Base-by-base conservation (phyloP, 2,797 vertebrate species). In the Naso thynnoides region DNA sequence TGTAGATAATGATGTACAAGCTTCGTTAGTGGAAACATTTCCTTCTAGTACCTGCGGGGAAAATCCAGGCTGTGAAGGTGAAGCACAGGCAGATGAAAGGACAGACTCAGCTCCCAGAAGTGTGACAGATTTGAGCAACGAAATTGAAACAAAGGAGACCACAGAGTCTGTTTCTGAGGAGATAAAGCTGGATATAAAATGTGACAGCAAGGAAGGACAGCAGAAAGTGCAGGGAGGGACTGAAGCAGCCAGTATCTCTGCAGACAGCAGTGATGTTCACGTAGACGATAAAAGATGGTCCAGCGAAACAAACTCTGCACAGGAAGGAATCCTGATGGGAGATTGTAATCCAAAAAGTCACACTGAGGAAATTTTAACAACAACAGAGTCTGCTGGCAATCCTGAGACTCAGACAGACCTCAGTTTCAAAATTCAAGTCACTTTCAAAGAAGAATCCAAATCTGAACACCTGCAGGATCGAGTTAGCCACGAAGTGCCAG, bases 401-500 rank as follows among this genome's bases (percentile, higher is more conserved):
- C 63, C 74, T 63, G 70, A 76, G 36, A 76, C 31, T 63, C 78
- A 77, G 59, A 73, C 70, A 26, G 82, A 89, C 27, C 63, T 88
- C 31, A 83, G 84, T 70, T 79, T 88, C 41, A 90, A 88, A 81
- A 65, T 80, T 56, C 74, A 88, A 70, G 72, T 89, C 18, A 72
- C 73, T 44, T 81, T 85, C 0, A 57, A 89, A 33, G 71, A 84
- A 47, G 70, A 84, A 53, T 79, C 74, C 0, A 76, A 86, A 60
- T 45, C 75, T 36, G 47, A 68, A 19, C 59, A 55, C 26, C 29
- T 19, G 10, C 74, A 60, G 11, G 70, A 75, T 48, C 54, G 6
- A 47, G 48, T 45, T 19, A 77, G 49, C 21, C 61, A 36, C 4
- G 39, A 82, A 8, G 58, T 70, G 55, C 36, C 78, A 10, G 68